phyloP scores from a whole-genome alignment of 2,113 vertebrate species.

The Eretmochelys imbricata region DNA sequence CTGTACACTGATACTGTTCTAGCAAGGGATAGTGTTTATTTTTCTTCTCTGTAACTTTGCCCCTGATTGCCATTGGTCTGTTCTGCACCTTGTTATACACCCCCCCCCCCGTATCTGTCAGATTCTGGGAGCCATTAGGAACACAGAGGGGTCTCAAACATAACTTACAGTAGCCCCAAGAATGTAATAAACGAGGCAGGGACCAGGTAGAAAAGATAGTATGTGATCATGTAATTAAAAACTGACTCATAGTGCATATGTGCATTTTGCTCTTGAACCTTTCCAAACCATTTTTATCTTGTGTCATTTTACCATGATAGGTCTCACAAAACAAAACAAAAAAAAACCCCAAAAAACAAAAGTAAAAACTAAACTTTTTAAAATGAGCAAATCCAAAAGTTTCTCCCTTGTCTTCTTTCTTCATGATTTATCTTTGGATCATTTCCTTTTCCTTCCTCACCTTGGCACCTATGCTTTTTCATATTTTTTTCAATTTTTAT shows the following conservation, averaged over 20 bases:
- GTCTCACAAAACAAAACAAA: too few relatives aligned
- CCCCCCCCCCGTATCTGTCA: background rate
- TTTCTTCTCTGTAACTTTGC: background rate
- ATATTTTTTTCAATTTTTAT: background rate
- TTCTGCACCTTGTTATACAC: background rate
- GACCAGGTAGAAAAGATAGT: background rate
- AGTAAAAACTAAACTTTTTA: too few relatives aligned
- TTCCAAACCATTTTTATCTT: background rate
- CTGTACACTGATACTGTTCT: background rate
- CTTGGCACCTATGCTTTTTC: background rate
- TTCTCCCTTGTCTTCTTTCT: background rate
- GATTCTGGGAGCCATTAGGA: background rate
- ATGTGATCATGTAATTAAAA: background rate
- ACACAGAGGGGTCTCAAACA: background rate
- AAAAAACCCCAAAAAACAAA: too few relatives aligned
- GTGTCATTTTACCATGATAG: background rate
- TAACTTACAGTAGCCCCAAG: background rate
- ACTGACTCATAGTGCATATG: background rate
- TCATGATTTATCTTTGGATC: background rate
- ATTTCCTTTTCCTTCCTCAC: background rate
- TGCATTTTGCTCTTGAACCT: background rate
- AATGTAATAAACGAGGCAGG: accelerated
- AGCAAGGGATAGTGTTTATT: background rate
- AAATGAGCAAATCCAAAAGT: background rate
- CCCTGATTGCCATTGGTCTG: background rate